Evolutionary conservation across 2,888 invertebrate genomes (phyloP).

Genomic region (Micoletzkya japonica): DNA sequence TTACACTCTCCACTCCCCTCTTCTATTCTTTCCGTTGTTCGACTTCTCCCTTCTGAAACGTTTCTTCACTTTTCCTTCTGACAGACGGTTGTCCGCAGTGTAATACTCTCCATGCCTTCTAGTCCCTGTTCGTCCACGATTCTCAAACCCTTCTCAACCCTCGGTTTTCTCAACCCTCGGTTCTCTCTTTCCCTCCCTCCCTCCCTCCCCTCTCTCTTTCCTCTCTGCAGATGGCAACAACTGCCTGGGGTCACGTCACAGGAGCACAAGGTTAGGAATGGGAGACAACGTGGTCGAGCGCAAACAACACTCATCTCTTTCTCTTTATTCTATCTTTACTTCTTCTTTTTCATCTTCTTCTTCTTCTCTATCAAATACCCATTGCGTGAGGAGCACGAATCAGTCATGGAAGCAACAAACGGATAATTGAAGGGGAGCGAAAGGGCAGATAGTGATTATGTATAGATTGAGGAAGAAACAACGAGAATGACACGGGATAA

Average conservation of each 20-base stretch:
- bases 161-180: neutral
- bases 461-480: neutral
- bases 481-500: neutral
- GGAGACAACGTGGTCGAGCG: neutral
- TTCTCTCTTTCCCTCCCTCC: neutral
- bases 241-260: conserved; percentile 24
- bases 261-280: neutral
- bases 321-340: no score
- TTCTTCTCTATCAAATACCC: no score
- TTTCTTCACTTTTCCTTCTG: neutral
- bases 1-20: neutral
- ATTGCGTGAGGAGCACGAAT: no score
- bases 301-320: neutral
- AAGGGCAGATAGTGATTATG: neutral
- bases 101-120: no score
- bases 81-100: neutral
- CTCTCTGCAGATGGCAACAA: neutral
- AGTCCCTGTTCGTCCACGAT: neutral
- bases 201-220: neutral
- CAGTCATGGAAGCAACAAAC: no score
- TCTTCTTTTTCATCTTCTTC: no score
- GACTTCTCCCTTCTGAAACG: neutral
- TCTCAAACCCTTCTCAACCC: neutral
- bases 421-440: neutral
- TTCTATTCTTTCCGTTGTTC: neutral